Evolutionary conservation across 1,140 invertebrate genomes (phyloP).

Genomic region (Hyles vespertilio): DNA sequence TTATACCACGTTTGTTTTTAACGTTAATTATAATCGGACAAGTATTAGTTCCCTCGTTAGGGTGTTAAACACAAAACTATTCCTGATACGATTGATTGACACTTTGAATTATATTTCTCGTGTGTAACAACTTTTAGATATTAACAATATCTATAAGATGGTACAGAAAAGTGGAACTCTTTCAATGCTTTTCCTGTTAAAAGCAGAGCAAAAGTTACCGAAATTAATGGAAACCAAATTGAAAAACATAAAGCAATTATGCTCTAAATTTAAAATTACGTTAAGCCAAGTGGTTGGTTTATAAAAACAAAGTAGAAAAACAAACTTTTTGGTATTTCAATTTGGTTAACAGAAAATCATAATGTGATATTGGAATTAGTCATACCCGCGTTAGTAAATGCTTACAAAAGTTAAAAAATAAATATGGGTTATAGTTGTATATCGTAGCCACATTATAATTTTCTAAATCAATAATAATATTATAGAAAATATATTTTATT

Average conservation of each 20-base stretch:
- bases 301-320: too few relatives aligned
- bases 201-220: slow-evolving; percentile 1
- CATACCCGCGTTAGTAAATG: too few relatives aligned
- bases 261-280: too few relatives aligned
- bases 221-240: not conserved
- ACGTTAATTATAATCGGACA: slow-evolving; percentile 1
- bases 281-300: too few relatives aligned
- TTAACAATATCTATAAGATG: not conserved
- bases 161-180: not conserved
- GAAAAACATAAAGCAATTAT: not conserved
- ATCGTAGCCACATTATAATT: too few relatives aligned
- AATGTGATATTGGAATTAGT: too few relatives aligned
- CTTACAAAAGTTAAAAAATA: too few relatives aligned
- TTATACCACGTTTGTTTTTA: slow-evolving; percentile 18
- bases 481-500: too few relatives aligned
- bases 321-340: too few relatives aligned
- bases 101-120: slow-evolving; percentile 55
- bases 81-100: slow-evolving; percentile 62
- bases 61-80: slow-evolving; percentile 51
- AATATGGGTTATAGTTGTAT: too few relatives aligned
- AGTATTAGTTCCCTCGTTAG: slow-evolving; percentile 44
- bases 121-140: slow-evolving; percentile 8
- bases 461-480: too few relatives aligned
- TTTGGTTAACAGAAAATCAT: too few relatives aligned
- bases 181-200: slow-evolving; percentile 4